Evolutionary conservation across 1,140 invertebrate genomes (phyloP).

Genomic region (Lordiphosa mommai): DNA sequence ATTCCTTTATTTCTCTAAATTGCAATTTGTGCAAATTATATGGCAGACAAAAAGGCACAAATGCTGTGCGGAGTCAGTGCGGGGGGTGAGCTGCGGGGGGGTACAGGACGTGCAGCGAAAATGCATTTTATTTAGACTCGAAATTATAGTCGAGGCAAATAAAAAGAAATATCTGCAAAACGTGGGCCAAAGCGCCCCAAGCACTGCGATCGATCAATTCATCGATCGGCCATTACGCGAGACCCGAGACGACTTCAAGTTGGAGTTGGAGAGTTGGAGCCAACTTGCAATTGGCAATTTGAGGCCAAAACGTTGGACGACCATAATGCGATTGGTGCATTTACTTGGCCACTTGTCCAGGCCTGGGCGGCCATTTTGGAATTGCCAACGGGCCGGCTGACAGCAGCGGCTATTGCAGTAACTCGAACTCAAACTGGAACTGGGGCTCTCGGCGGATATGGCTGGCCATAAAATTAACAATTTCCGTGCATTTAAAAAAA

Average conservation of each 20-base stretch:
- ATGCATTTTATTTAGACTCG: conserved; percentile 65
- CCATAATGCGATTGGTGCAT: conserved; percentile 77
- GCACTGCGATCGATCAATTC: conserved; percentile 8
- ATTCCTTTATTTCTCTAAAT: conserved; percentile 75
- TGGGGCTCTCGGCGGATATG: conserved; percentile 44
- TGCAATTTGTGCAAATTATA: conserved; percentile 76
- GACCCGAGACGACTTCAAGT: background rate
- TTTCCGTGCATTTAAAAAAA: conserved; percentile 69
- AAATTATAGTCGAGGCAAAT: conserved; percentile 40
- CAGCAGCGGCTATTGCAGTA: background rate
- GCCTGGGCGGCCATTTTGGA: conserved; percentile 60
- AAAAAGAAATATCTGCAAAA: conserved; percentile 63
- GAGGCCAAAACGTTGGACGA: conserved; percentile 63
- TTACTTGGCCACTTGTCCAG: conserved; percentile 41
- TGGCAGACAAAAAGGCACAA: conserved; percentile 65
- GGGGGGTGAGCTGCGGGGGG: background rate
- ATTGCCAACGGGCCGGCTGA: conserved; percentile 25
- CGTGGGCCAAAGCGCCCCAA: conserved; percentile 57
- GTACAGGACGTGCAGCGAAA: conserved; percentile 51
- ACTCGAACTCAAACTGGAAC: conserved; percentile 4
- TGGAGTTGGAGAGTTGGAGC: background rate
- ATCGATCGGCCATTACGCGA: conserved; percentile 35
- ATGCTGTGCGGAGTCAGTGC: conserved; percentile 31
- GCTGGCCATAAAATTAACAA: conserved; percentile 70
- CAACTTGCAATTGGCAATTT: conserved; percentile 56